Evolutionary conservation across 2,888 invertebrate genomes (phyloP).

Genomic region (Nomada fabriciana): DNA sequence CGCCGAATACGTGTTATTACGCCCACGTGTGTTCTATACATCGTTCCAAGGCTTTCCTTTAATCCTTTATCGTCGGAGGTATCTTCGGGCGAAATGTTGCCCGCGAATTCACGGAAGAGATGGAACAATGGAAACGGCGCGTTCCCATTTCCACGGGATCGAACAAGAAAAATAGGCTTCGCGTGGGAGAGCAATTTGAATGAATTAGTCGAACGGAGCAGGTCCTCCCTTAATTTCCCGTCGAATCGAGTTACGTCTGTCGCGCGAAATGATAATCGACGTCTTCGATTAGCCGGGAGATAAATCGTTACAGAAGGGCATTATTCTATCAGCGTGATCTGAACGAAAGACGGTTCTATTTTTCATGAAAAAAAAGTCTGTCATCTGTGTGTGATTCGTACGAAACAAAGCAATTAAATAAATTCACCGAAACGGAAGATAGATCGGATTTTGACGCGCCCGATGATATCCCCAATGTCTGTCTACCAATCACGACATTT

Average conservation of each 20-base stretch:
- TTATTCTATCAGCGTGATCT: background rate
- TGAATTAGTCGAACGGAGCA: constrained; percentile 39
- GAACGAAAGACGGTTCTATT: no score
- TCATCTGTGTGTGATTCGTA: no score
- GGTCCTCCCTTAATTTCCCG: background rate
- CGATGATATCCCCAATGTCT: background rate
- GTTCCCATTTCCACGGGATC: constrained; percentile 19
- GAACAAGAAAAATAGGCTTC: constrained; percentile 32
- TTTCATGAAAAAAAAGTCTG: no score
- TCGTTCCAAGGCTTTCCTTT: constrained; percentile 11
- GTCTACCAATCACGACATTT: background rate
- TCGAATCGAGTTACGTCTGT: constrained; percentile 33
- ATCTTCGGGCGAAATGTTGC: constrained; percentile 3
- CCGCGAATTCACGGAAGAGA: background rate
- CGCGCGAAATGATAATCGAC: constrained; percentile 43
- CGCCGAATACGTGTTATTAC: constrained; percentile 52
- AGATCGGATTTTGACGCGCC: background rate
- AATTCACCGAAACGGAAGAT: constrained; percentile 10
- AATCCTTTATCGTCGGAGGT: background rate
- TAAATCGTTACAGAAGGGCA: constrained; percentile 11
- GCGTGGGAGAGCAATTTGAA: constrained; percentile 47
- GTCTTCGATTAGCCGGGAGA: constrained; percentile 30
- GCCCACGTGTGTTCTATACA: constrained; percentile 46
- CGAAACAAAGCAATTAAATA: constrained; percentile 31
- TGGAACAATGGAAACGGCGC: constrained; percentile 28